A percentile compares a stretch with the other conserved stretches of the same genome.
These are phyloP conservation scores for Drosophila planitibia DNA, from an alignment of 2,888 invertebrate genomes.

Conservation along the genomic window DNA sequence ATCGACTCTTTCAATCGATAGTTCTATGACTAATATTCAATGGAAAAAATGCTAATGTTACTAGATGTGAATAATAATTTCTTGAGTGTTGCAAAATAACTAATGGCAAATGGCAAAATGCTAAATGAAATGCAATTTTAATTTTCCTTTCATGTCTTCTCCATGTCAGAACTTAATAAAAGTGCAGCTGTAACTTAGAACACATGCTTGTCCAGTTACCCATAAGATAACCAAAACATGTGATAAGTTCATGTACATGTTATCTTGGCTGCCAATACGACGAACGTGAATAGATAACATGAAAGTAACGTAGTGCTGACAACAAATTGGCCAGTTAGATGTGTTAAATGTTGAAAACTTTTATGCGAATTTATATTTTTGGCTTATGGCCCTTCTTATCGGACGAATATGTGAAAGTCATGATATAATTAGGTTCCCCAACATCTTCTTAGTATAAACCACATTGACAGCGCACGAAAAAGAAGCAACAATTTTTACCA, in stretches of 20 bases:
- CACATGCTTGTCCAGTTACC: slow-evolving; percentile 3
- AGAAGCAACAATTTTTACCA: background rate
- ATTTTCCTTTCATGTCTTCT: background rate
- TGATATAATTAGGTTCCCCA: background rate
- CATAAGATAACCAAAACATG: slow-evolving; percentile 9
- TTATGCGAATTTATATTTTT: background rate
- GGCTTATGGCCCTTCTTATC: background rate
- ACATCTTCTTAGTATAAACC: background rate
- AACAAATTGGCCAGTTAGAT: background rate
- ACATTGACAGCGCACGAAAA: background rate
- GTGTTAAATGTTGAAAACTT: background rate
- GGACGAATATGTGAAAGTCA: background rate
- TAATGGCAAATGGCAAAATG: no score
- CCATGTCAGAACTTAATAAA: background rate
- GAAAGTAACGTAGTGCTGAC: background rate
- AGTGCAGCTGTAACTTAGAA: slow-evolving; percentile 6
- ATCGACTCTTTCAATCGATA: background rate
- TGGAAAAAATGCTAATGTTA: background rate
- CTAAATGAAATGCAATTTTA: background rate
- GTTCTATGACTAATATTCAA: background rate
- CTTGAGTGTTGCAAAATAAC: background rate
- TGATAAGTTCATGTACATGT: slow-evolving; percentile 31
- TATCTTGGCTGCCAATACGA: slow-evolving; percentile 15
- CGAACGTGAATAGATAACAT: background rate
- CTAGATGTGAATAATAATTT: background rate